These are phyloP conservation scores for Galago senegalensis DNA, from an alignment of 2,797 vertebrate genomes.

Conservation along the genomic window DNA sequence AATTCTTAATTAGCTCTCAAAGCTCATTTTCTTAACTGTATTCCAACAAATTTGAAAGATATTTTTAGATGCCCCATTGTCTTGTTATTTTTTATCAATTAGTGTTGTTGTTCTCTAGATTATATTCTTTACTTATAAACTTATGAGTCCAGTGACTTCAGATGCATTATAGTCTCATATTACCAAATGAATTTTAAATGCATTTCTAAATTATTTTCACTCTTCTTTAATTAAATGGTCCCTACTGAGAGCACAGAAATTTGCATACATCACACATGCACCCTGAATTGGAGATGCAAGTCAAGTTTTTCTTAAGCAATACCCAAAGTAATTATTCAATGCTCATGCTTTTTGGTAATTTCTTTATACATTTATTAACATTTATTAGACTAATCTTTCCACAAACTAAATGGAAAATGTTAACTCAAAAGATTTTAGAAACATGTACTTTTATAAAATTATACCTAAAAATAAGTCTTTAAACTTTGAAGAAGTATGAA, in stretches of 20 bases:
- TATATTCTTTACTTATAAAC: slow-evolving; percentile 52
- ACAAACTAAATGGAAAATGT: neutral
- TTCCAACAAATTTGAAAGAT: slow-evolving; percentile 38
- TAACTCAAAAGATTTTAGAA: slow-evolving; percentile 17
- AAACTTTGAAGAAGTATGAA: slow-evolving; percentile 19
- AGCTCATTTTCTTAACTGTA: slow-evolving; percentile 59
- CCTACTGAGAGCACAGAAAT: slow-evolving; percentile 40
- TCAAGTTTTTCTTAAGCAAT: slow-evolving; percentile 56
- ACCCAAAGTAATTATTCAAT: slow-evolving; percentile 46
- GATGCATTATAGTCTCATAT: neutral
- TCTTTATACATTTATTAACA: slow-evolving; percentile 23
- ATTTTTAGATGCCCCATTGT: neutral
- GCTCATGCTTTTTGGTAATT: slow-evolving; percentile 12
- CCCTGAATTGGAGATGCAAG: neutral
- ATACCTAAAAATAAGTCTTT: neutral
- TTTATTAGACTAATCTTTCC: neutral
- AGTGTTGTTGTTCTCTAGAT: slow-evolving; percentile 44
- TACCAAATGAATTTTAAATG: slow-evolving; percentile 44
- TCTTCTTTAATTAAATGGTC: slow-evolving; percentile 62
- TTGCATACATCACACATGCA: neutral
- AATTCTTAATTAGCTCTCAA: slow-evolving; percentile 56
- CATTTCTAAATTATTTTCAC: slow-evolving; percentile 60
- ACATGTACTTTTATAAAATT: slow-evolving; percentile 45
- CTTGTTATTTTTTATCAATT: slow-evolving; percentile 48
- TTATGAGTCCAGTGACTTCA: slow-evolving; percentile 12